Conservation (phyloP, 2,888 invertebrate genomes). For the Harpalus rubripes region DNA sequence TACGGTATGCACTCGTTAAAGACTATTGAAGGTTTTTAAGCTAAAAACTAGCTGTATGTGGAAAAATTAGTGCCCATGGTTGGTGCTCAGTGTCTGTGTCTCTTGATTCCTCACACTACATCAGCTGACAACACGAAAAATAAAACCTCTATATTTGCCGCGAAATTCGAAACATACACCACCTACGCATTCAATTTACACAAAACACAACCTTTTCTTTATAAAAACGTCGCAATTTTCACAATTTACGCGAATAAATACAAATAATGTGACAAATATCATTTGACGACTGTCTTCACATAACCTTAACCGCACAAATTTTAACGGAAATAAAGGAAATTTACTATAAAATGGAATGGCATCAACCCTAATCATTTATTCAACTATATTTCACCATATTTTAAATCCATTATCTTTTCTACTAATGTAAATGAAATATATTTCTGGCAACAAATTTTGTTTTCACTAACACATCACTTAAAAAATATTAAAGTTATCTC, state of each 20-base stretch:
- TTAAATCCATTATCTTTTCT: no score
- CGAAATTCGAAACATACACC: conserved; percentile 27
- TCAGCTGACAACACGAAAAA: conserved; percentile 57
- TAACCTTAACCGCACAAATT: conserved; percentile 23
- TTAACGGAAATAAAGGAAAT: no score
- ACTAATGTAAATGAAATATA: no score
- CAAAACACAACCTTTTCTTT: not conserved
- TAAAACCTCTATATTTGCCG: conserved; percentile 40
- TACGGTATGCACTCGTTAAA: conserved; percentile 71
- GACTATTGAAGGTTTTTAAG: conserved; percentile 72
- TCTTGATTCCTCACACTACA: conserved; percentile 56
- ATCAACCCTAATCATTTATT: no score
- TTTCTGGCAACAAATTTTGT: no score
- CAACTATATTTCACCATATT: no score
- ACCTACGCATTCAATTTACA: not conserved
- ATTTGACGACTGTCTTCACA: not conserved
- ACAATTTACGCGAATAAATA: not conserved
- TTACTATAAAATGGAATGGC: no score
- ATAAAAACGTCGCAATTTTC: not conserved
- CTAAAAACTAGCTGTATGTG: conserved; percentile 75
- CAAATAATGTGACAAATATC: not conserved
- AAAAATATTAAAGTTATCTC: no score
- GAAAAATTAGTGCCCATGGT: conserved; percentile 75
- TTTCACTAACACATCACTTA: no score
- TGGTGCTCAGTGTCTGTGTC: conserved; percentile 65